Evolutionary conservation across 2,797 vertebrate species (phyloP).

Genomic region (Hippopotamyrus pictus): DNA sequence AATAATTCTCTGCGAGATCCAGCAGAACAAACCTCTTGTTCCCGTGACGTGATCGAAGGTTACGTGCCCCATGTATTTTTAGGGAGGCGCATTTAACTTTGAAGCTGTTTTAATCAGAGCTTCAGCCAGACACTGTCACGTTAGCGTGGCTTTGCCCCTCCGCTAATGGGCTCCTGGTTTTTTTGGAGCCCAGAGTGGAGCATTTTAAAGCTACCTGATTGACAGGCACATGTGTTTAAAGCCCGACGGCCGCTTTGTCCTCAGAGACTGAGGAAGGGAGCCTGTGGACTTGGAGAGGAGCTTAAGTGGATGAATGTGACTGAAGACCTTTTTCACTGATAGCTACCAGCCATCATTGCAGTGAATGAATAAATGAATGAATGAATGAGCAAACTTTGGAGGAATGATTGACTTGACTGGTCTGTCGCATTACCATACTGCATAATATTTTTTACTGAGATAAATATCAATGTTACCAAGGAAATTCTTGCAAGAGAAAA

Average conservation of each 20-base stretch:
- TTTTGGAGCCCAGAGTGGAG: neutral
- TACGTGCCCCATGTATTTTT: neutral
- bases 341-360: neutral
- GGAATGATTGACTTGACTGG: neutral
- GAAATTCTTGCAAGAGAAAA: neutral
- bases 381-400: neutral
- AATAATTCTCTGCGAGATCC: neutral
- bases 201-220: neutral
- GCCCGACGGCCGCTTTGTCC: neutral
- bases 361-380: neutral
- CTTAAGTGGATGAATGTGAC: neutral
- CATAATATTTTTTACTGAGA: neutral
- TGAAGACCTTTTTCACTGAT: neutral
- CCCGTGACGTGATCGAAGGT: neutral
- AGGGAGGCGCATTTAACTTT: neutral
- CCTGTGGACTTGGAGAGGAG: neutral
- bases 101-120: neutral
- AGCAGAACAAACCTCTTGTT: neutral
- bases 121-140: neutral
- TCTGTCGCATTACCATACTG: neutral
- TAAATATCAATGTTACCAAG: neutral
- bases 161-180: neutral
- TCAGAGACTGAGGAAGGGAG: neutral
- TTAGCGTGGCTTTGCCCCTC: neutral
- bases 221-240: neutral